Evolutionary conservation across 2,797 vertebrate genomes (phyloP), one percentile per base, ranked within the genome.

Genomic region (Melanogrammus aeglefinus): DNA sequence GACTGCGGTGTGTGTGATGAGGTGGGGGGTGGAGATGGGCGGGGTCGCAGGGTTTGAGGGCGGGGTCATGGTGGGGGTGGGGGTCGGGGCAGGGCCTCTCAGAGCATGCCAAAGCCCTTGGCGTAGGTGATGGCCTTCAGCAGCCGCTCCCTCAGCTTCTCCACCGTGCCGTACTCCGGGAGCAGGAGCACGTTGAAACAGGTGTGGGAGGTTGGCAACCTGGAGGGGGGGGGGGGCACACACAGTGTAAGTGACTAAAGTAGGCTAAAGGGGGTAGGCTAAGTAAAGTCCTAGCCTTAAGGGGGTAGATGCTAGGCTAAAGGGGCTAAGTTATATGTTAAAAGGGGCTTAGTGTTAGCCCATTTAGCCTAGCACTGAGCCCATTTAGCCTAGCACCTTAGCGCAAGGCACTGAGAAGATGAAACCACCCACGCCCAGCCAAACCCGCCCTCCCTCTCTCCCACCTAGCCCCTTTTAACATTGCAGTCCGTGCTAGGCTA

Each of bases 31-130:
- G 18, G 73, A 9, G 73, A 29, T 13, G 16, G 84, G 80, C 12
- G 16, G 13, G 47, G 44, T 33, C 31, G 4, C 31, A 16, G 10
- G 27, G 41, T 31, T 27, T 4, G 3, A 63, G 18, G 16, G 47
- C 7, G 18, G 36, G 33, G 66, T 41, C 0, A 35, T 3, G 47
- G 31, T 8, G 57, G 18, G 31, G 3, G 33, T 21, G 51, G 18
- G 18, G 16, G 21, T 12, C 57, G 44, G 73, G 38, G 75, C 51
- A 84, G 87, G 82, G 1, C 12, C 21, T 57, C 91, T 98, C 97
- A 99, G 94, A 99, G 97, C 98, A 99, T 99, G 95, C 98, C 98
- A 95, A 99, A 99, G 91, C 98, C 98, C 96, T 99, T 99, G 96
- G 98, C 98, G 88, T 99, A 99, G 81, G 97, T 99, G 95, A 99